Conservation (phyloP, 2,888 invertebrate genomes). For the Teinopalpus imperialis region DNA sequence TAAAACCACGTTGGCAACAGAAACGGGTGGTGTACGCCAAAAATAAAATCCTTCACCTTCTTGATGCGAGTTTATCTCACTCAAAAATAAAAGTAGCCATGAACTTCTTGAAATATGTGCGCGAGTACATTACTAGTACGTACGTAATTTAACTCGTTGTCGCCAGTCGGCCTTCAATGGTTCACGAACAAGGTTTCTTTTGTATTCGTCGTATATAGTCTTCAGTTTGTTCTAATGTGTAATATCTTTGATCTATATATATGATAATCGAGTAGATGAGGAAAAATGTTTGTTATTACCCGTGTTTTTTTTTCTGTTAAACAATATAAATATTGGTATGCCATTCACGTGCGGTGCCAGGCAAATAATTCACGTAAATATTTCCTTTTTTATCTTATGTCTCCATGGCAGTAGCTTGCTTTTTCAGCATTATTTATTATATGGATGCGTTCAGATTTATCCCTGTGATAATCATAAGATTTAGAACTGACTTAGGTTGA, state of each 20-base stretch:
- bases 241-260: slow-evolving; percentile 10
- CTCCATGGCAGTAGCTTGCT: too few species aligned
- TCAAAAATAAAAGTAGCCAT: slow-evolving; percentile 75
- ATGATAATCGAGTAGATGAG: slow-evolving; percentile 2
- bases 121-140: slow-evolving; percentile 58
- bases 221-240: slow-evolving; percentile 12
- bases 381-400: too few species aligned
- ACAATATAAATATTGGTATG: slow-evolving; percentile 1
- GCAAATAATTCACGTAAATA: background rate
- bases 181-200: slow-evolving; percentile 76
- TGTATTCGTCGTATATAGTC: slow-evolving; percentile 40
- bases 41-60: slow-evolving; percentile 77
- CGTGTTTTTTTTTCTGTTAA: background rate
- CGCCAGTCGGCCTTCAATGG: slow-evolving; percentile 70
- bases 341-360: background rate
- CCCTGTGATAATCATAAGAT: too few species aligned
- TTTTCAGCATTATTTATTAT: too few species aligned
- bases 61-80: slow-evolving; percentile 59
- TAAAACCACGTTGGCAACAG: slow-evolving; percentile 62
- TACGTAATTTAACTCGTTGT: slow-evolving; percentile 59
- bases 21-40: slow-evolving; percentile 61
- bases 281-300: background rate
- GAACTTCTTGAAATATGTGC: slow-evolving; percentile 65
- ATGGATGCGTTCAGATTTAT: too few species aligned
- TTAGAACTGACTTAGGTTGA: too few species aligned